These are phyloP conservation scores for Corvus moneduloides DNA, from an alignment of 2,113 vertebrate genomes.

Conservation along the genomic window DNA sequence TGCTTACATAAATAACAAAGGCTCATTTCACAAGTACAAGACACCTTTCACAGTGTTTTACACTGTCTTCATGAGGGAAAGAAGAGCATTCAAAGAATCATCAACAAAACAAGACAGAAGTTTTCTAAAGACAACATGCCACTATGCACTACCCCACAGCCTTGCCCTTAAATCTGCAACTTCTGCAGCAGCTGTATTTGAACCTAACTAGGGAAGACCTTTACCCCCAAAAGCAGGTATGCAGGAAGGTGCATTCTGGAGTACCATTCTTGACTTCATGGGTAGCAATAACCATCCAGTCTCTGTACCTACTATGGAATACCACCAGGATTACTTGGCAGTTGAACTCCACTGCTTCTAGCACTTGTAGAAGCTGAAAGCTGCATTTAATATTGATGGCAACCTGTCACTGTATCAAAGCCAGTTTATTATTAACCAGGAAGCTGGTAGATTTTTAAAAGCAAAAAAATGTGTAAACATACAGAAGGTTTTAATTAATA, in stretches of 20 bases:
- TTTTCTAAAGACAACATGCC: background rate
- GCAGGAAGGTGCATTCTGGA: background rate
- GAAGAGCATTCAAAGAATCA: background rate
- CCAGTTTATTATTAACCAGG: background rate
- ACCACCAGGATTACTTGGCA: background rate
- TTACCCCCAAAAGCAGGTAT: background rate
- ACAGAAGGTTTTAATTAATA: background rate
- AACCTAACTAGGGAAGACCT: background rate
- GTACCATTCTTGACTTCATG: background rate
- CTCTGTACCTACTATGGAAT: background rate
- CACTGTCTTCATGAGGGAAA: background rate
- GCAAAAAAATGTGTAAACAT: background rate
- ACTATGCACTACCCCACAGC: background rate
- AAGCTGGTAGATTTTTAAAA: background rate
- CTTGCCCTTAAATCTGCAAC: background rate
- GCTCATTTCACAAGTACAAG: background rate
- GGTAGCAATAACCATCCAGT: background rate
- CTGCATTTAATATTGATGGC: background rate
- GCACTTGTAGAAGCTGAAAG: background rate
- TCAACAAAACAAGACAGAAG: background rate
- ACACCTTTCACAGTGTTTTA: background rate
- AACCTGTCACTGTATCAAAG: background rate
- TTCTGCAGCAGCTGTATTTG: background rate
- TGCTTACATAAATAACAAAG: background rate
- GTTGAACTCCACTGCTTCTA: background rate